Conservation (phyloP, 2,113 vertebrate species). For the Tympanuchus pallidicinctus region DNA sequence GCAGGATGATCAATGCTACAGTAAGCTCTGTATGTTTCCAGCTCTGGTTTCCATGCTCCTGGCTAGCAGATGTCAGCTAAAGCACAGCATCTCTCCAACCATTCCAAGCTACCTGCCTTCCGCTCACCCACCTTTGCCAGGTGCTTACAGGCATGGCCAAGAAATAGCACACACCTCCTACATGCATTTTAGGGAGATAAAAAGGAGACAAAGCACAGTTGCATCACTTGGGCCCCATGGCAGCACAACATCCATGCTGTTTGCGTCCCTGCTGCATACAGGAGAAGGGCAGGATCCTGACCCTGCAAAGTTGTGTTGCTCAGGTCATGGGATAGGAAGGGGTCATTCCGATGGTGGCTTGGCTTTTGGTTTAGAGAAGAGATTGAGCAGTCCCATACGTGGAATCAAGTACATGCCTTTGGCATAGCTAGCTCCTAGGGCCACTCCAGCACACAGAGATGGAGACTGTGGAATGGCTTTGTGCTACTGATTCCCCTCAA, state of each 20-base stretch:
- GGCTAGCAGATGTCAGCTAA: background rate
- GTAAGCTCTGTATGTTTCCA: background rate
- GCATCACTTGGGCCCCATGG: background rate
- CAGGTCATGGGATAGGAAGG: background rate
- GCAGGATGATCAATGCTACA: background rate
- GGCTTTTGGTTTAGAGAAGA: accelerated
- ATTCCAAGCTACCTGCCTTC: background rate
- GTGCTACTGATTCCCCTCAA: background rate
- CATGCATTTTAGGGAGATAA: background rate
- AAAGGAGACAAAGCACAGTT: accelerated
- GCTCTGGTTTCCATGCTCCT: background rate
- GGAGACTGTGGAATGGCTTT: background rate
- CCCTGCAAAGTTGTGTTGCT: background rate
- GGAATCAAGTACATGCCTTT: background rate
- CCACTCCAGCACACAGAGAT: background rate
- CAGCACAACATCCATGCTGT: background rate
- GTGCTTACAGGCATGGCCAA: background rate
- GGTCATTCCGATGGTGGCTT: background rate
- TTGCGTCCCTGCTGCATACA: background rate
- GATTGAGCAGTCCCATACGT: background rate
- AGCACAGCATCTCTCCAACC: accelerated
- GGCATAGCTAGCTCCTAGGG: background rate
- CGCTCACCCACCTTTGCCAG: background rate
- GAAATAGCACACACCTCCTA: background rate
- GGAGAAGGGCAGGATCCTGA: background rate